Conservation (phyloP, 2,888 invertebrate species). For the Ischnura elegans region DNA sequence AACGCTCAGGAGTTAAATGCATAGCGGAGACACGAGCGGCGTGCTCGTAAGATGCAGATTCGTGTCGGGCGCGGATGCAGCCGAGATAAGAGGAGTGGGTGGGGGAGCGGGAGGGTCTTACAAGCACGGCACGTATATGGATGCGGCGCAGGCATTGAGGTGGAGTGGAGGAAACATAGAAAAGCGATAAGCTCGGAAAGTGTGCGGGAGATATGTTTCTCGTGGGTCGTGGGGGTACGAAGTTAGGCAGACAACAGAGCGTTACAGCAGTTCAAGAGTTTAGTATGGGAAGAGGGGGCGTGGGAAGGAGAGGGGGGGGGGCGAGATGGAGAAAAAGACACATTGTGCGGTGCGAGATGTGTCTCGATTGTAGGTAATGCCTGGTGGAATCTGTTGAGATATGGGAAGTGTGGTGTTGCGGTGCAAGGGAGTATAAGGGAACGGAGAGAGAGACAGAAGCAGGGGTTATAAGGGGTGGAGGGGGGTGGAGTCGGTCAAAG, state of each 20-base stretch:
- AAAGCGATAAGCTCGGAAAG: conserved; percentile 41
- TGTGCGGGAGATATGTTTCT: conserved; percentile 17
- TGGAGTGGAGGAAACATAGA: neutral
- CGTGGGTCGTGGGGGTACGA: neutral
- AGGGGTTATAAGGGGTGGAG: neutral
- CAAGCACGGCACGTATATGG: neutral
- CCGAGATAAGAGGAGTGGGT: neutral
- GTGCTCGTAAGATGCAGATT: conserved; percentile 40
- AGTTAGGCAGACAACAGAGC: conserved; percentile 31
- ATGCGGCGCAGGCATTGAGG: neutral
- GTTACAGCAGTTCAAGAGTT: conserved; percentile 44
- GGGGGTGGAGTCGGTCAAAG: neutral
- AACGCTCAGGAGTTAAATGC: neutral
- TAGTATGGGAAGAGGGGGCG: neutral
- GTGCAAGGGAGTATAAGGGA: conserved; percentile 44
- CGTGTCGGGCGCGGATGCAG: neutral
- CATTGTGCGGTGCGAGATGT: conserved; percentile 33
- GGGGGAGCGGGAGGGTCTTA: neutral
- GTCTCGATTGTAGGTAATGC: conserved; percentile 62
- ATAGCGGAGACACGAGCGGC: neutral
- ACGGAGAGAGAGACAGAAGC: neutral
- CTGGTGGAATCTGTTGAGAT: conserved; percentile 66
- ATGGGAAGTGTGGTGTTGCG: conserved; percentile 65
- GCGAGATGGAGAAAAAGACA: conserved; percentile 37
- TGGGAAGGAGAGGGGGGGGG: neutral